These are phyloP conservation scores for Syrmaticus mikado DNA, from an alignment of 2,113 vertebrate species.

Conservation along the genomic window DNA sequence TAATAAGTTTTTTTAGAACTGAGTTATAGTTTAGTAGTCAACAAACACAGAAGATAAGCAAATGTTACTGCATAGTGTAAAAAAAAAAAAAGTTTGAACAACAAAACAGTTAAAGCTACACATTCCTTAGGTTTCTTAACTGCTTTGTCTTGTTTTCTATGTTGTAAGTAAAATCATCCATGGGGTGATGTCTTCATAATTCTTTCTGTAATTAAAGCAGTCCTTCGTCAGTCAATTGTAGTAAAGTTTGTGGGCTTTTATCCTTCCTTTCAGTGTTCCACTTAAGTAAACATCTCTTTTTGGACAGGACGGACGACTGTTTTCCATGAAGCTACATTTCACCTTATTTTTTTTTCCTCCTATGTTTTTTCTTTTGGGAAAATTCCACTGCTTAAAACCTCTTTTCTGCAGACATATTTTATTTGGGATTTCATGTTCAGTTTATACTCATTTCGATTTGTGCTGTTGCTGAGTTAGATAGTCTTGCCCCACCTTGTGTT, in stretches of 20 bases:
- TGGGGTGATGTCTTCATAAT: neutral
- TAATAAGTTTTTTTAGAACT: neutral
- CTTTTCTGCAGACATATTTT: neutral
- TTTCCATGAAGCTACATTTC: neutral
- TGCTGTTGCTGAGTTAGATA: neutral
- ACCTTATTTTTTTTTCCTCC: neutral
- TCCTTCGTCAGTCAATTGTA: neutral
- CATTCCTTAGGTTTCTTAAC: neutral
- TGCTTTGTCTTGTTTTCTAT: slow-evolving; percentile 12
- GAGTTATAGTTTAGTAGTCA: neutral
- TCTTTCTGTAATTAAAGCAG: neutral
- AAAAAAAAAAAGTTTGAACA: neutral
- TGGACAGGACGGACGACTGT: neutral
- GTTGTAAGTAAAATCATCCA: neutral
- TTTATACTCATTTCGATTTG: neutral
- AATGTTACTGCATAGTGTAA: neutral
- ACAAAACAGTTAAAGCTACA: neutral
- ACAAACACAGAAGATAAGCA: neutral
- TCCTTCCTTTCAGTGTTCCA: neutral
- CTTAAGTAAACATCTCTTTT: neutral
- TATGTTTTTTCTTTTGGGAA: neutral
- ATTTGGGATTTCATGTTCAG: neutral
- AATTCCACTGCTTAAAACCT: neutral
- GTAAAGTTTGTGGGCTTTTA: neutral
- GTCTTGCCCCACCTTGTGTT: neutral